Percentiles rank a stretch among this genome's conserved stretches.
Evolutionary conservation across 2,888 invertebrate genomes (phyloP).

Genomic region (Sesamia inferens): DNA sequence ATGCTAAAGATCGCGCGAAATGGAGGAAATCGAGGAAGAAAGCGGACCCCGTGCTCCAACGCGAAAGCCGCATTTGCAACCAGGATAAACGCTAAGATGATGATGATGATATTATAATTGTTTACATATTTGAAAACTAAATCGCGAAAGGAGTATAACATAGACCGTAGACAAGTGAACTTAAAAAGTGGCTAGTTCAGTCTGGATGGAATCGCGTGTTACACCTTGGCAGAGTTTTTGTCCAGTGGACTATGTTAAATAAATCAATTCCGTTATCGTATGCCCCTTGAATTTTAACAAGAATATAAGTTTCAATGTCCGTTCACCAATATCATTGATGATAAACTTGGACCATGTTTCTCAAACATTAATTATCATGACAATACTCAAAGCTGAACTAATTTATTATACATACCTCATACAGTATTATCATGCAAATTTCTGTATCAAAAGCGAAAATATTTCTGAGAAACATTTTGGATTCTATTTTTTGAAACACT

Average conservation of each 20-base stretch:
- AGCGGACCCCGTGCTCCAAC: too few relatives aligned
- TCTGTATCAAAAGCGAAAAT: background rate
- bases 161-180: too few relatives aligned
- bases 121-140: background rate
- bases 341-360: slow-evolving; percentile 28
- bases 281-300: too few relatives aligned
- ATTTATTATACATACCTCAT: slow-evolving; percentile 11
- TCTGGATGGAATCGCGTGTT: background rate
- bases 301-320: background rate
- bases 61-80: too few relatives aligned
- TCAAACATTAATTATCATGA: slow-evolving; percentile 16
- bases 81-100: too few relatives aligned
- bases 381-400: slow-evolving; percentile 21
- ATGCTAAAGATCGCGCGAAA: too few relatives aligned
- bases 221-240: background rate
- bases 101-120: too few relatives aligned
- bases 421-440: slow-evolving; percentile 4
- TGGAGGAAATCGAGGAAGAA: too few relatives aligned
- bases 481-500: background rate
- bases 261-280: too few relatives aligned
- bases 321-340: slow-evolving; percentile 24
- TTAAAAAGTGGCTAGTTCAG: background rate
- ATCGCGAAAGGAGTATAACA: background rate
- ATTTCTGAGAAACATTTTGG: slow-evolving; percentile 11
- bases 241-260: background rate